Evolutionary conservation across 2,113 vertebrate species (phyloP).

Genomic region (Falco punctatus): DNA sequence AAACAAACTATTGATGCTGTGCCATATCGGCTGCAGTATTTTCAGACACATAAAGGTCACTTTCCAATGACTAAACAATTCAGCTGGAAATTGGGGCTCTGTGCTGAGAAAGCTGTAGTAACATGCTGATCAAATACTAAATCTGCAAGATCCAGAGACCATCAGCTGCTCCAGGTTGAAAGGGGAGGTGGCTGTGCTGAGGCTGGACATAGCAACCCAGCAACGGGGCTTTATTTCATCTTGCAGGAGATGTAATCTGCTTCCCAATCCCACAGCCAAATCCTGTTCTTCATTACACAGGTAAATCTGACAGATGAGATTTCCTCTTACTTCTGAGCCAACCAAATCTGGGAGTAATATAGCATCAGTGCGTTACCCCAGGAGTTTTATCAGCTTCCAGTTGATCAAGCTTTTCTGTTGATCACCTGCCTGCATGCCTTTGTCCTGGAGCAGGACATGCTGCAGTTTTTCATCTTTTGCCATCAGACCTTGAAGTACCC

Average conservation of each 20-base stretch:
- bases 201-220: neutral
- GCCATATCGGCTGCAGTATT: neutral
- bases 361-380: slow-evolving; percentile 1
- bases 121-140: neutral
- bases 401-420: slow-evolving; percentile 12
- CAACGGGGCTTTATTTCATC: neutral
- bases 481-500: neutral
- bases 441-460: neutral
- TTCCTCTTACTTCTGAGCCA: slow-evolving; percentile 49
- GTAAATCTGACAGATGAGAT: slow-evolving; percentile 26
- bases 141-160: neutral
- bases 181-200: neutral
- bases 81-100: neutral
- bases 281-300: slow-evolving; percentile 23
- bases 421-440: slow-evolving; percentile 32
- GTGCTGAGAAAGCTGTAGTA: neutral
- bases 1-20: neutral
- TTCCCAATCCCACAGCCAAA: slow-evolving; percentile 35
- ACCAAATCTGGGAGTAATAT: slow-evolving; percentile 46
- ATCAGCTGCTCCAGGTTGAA: neutral
- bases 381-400: slow-evolving; percentile 45
- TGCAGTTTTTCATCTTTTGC: slow-evolving; percentile 10
- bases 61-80: neutral
- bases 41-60: neutral
- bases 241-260: neutral